Evolutionary conservation across 2,113 vertebrate species (phyloP), one percentile per base, ranked within the genome.

Genomic region (Grus americana): DNA sequence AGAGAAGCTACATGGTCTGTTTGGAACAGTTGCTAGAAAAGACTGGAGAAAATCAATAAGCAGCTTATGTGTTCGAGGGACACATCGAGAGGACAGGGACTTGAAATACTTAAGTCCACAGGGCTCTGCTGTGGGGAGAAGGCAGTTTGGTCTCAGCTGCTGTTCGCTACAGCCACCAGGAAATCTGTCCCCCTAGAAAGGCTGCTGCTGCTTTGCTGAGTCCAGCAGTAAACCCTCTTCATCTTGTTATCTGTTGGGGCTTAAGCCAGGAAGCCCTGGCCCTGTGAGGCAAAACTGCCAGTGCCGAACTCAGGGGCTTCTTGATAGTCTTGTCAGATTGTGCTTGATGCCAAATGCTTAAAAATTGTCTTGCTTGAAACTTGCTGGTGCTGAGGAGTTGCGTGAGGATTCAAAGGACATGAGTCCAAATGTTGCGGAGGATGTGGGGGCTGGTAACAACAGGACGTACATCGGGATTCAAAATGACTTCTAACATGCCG

Each of bases 241-340:
- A 5, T 72, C 36, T 38, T 84, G 20, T 13, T 42, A 4, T 32
- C 32, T 46, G 1, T 7, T 42, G 2, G 3, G 3, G 4, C 4
- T 78, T 54, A 46, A 63, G 22, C 16, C 40, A 22, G 58, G 50
- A 63, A 54, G 7, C 30, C 22, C 12, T 54, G 5, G 10, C 4
- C 27, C n/a, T 87, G 40, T 24, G 55, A 78, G 52, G 34, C 27
- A 26, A 12, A 49, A 22, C 21, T 40, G 18, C 21, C 4, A 12
- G 21, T 20, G 30, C 36, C 22, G 15, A 34, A 24, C 46, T n/a
- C 1, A 1, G 54, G 12, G 15, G 23, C 34, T 85, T 20, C 23
- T 57, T 71, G 23, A 4, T 75, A 67, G 42, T 86, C 6, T 23
- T 0, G 3, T 62, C 29, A 23, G n/a, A 15, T 57, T 10, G 5